A percentile compares a stretch with the other conserved stretches of the same genome.
Conservation (phyloP, 2,113 vertebrate species). For the Cyanoliseus patagonus region DNA sequence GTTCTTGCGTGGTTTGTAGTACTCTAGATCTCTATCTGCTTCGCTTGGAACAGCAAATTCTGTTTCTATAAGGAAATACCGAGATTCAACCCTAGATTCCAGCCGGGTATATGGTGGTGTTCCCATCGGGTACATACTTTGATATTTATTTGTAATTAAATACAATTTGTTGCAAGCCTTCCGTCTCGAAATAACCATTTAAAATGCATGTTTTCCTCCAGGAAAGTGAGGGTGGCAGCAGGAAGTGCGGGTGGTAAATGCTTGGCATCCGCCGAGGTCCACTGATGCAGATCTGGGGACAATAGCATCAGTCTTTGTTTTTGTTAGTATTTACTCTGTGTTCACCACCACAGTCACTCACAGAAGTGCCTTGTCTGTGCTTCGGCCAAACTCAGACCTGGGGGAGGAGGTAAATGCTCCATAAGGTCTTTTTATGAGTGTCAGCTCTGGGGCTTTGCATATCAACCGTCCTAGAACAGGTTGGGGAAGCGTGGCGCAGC, state of each 20-base stretch:
- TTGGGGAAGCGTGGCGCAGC: accelerated
- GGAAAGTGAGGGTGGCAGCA: conserved; percentile 31
- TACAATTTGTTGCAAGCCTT: conserved; percentile 61
- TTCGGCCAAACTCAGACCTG: background rate
- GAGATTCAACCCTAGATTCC: background rate
- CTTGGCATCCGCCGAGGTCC: background rate
- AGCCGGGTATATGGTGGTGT: background rate
- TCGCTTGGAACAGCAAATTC: conserved; percentile 19
- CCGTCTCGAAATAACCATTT: conserved; percentile 67
- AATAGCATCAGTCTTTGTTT: conserved; percentile 10
- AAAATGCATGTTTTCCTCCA: conserved; percentile 52
- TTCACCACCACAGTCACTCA: background rate
- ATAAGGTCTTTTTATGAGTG: accelerated
- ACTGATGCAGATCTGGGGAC: background rate
- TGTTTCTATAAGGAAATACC: conserved; percentile 46
- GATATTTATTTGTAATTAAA: conserved; percentile 75
- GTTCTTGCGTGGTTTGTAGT: background rate
- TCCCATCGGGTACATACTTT: conserved; percentile 46
- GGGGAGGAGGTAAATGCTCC: background rate
- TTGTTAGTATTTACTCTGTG: background rate
- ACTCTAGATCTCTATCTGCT: background rate
- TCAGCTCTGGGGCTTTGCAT: background rate
- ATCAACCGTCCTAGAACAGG: accelerated
- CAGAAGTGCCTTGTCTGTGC: conserved; percentile 3
- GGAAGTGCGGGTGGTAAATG: conserved; percentile 55